phyloP scores from a whole-genome alignment of 2,797 vertebrate genomes.

The Carduelis carduelis region DNA sequence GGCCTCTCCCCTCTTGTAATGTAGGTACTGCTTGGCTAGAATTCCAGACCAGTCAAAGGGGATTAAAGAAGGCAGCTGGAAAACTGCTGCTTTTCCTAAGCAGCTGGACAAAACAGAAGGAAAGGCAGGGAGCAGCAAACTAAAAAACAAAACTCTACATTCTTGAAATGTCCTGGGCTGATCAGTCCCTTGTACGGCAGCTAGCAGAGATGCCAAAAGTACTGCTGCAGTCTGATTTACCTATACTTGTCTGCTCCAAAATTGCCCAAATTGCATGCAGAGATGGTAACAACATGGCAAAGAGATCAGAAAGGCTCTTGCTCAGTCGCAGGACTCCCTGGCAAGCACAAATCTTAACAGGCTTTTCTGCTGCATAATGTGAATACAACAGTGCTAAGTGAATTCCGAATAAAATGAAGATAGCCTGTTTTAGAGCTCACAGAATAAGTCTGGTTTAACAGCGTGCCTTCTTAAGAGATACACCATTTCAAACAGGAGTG shows the following conservation, averaged over 20 bases:
- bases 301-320: not conserved
- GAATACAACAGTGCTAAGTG: not conserved
- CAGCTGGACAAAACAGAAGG: not conserved
- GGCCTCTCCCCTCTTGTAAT: not conserved
- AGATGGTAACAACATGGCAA: not conserved
- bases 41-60: conserved; percentile 41
- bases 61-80: conserved; percentile 7
- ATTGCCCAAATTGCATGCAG: not conserved
- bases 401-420: conserved; percentile 15
- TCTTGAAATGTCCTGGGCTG: not conserved
- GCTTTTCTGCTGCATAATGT: not conserved
- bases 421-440: not conserved
- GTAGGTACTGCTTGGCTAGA: conserved; percentile 5
- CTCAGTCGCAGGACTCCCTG: not conserved
- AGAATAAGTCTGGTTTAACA: not conserved
- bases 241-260: not conserved
- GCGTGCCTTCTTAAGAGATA: not conserved
- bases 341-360: not conserved
- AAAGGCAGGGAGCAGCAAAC: not conserved
- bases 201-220: not conserved
- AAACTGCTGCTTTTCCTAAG: not conserved
- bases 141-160: not conserved
- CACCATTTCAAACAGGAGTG: not conserved
- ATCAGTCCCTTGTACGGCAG: not conserved
- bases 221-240: not conserved